Base-by-base conservation (phyloP, 2,797 vertebrate species). In the Huso huso region DNA sequence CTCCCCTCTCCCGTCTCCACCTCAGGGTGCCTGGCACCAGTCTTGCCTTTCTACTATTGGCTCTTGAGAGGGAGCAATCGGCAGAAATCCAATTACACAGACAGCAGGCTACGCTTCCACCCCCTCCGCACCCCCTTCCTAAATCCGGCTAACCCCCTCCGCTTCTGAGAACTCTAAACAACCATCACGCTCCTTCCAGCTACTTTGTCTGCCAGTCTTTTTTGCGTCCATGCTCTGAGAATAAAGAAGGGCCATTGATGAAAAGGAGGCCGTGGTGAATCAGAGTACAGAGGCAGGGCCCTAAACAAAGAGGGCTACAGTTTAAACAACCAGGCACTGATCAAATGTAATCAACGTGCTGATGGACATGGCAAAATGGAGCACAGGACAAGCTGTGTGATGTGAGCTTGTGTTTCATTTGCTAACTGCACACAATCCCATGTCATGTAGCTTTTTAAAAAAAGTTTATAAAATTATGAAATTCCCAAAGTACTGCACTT, bases 81-180 rank as follows among this genome's bases (percentile, higher is more conserved):
- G 71, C 76, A 87, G 81, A 87, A 92, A 92, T 88, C 88, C 83
- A 91, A 88, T 84, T 88, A 89, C 2, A 18, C 70, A 65, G 79
- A 90, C 84, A 85, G 87, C 76, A 76, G 80, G 84, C 68, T 77
- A 76, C 69, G 80, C 69, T 68, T 61, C 8, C 70, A 12, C 51
- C 23, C 63, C 79, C 75, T 65, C 73, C 12, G 59, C n/a, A 48
- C 59, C 59, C 65, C 62, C 23, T 37, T 37, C 23, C 23, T 37
- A 70, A 62, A 69, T 65, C 76, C 70, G 79, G 70, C 78, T 81
- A 80, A 82, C 81, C 71, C 57, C 51, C 37, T 6, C 9, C 11
- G 57, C 64, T 66, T 79, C 63, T n/a, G 51, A 23, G 51, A 61
- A 52, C 66, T 69, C 73, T 66, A 72, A 49, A 74, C 67, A 71